Percentiles rank a stretch among this genome's conserved stretches.
These are phyloP conservation scores for Macrophya annulata DNA, from an alignment of 2,888 invertebrate genomes.

Conservation along the genomic window DNA sequence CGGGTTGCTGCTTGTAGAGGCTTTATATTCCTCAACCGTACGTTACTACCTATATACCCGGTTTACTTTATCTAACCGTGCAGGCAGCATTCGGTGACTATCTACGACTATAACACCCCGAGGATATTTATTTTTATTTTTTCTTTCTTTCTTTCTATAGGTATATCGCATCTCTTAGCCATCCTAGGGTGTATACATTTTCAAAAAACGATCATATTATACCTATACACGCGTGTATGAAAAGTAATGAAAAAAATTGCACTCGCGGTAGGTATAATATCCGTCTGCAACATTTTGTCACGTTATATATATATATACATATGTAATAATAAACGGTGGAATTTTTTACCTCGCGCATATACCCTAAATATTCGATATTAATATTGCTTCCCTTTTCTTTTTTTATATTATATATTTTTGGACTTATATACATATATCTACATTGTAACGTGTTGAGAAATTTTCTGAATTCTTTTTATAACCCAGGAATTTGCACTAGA, in stretches of 20 bases:
- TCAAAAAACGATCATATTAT: too few species aligned
- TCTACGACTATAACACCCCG: not conserved
- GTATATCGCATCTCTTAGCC: not conserved
- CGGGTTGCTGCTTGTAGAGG: constrained; percentile 19
- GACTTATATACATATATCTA: too few species aligned
- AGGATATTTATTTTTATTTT: not conserved
- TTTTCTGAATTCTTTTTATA: constrained; percentile 2
- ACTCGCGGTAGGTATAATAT: not conserved
- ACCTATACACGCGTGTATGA: too few species aligned
- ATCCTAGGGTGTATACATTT: not conserved
- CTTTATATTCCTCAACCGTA: not conserved
- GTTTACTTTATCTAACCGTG: constrained; percentile 51
- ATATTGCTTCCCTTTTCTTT: not conserved
- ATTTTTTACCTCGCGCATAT: not conserved
- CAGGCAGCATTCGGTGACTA: constrained; percentile 34
- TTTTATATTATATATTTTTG: too few species aligned
- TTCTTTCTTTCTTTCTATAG: too few species aligned
- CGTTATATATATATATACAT: too few species aligned
- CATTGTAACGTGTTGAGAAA: not conserved
- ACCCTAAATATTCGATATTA: constrained; percentile 2
- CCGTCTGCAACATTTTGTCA: not conserved
- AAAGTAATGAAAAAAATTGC: not conserved
- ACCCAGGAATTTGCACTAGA: constrained; percentile 6
- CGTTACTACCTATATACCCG: too few species aligned
- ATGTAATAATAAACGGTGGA: not conserved